Percentiles rank a stretch among this genome's conserved stretches.
These are phyloP conservation scores for Drosophila lacertosa DNA, from an alignment of 1,140 invertebrate species.

Conservation along the genomic window DNA sequence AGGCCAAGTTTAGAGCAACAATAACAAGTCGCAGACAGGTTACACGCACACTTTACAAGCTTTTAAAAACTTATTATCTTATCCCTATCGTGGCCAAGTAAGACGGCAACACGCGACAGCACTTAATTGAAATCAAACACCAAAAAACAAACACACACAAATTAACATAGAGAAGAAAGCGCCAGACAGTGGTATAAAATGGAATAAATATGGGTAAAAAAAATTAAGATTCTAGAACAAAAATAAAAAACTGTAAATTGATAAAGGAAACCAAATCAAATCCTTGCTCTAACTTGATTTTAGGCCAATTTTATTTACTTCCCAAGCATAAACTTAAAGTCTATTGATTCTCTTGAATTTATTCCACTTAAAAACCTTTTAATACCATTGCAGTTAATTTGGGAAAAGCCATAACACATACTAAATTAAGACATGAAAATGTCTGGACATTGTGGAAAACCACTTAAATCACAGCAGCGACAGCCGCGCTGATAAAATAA, in stretches of 20 bases:
- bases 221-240: conserved; percentile 10
- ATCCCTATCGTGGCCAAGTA: conserved; percentile 53
- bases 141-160: conserved; percentile 16
- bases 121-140: conserved; percentile 71
- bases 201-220: conserved; percentile 20
- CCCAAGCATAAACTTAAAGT: too few species aligned
- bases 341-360: not conserved
- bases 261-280: too few species aligned
- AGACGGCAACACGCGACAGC: conserved; percentile 60
- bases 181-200: conserved; percentile 39
- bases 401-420: conserved; percentile 25
- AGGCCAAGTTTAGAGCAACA: conserved; percentile 5
- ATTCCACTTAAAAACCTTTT: not conserved
- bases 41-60: conserved; percentile 70
- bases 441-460: conserved; percentile 45
- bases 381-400: conserved; percentile 30
- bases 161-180: conserved; percentile 69
- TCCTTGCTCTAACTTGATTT: too few species aligned
- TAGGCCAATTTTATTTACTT: too few species aligned
- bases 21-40: conserved; percentile 30
- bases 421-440: conserved; percentile 74
- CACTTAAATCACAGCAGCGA: conserved; percentile 76
- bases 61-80: conserved; percentile 73
- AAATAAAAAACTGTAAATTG: conserved; percentile 3
- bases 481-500: conserved; percentile 66